A percentile compares a stretch with the other conserved stretches of the same genome.
Conservation (phyloP, 2,113 vertebrate genomes). For the Spermophilus dauricus region DNA sequence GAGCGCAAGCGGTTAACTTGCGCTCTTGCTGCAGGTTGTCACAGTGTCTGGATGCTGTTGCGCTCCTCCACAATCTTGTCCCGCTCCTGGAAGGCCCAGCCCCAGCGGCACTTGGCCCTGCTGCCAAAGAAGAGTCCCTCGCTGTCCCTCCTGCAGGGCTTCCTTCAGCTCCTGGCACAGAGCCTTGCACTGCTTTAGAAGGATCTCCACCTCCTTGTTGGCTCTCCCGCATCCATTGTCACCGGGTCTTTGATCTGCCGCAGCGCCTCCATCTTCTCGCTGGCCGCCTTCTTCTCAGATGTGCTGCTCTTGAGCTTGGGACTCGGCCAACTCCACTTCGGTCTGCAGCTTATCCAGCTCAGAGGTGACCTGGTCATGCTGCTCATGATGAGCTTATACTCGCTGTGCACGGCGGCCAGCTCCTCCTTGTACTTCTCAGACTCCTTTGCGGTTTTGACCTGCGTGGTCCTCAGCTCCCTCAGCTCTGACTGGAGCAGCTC, state of each 20-base stretch:
- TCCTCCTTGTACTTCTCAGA: conserved; percentile 97
- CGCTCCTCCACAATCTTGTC: conserved; percentile 98
- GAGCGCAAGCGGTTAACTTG: too few species aligned
- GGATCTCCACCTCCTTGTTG: conserved; percentile 96
- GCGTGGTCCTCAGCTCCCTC: conserved; percentile 94
- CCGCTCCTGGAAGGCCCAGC: conserved; percentile 98
- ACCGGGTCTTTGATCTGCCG: conserved; percentile 98
- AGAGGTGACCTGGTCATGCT: conserved; percentile 98
- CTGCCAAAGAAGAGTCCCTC: too few species aligned
- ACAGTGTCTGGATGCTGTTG: conserved; percentile 97
- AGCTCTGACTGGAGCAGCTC: conserved; percentile 95
- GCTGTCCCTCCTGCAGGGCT: conserved; percentile 93
- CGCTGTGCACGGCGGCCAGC: conserved; percentile 96
- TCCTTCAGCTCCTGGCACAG: conserved; percentile 97
- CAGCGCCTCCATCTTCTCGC: conserved; percentile 96
- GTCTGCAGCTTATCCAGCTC: conserved; percentile 98
- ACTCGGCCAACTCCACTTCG: conserved; percentile 95
- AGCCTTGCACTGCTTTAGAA: conserved; percentile 97
- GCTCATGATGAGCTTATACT: conserved; percentile 98
- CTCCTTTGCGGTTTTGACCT: conserved; percentile 95
- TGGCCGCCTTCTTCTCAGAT: conserved; percentile 94
- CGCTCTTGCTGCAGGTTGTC: conserved; percentile 96
- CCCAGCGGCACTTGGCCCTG: conserved; percentile 96
- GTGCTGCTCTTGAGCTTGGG: conserved; percentile 95
- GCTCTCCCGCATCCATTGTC: conserved; percentile 96